Conservation (phyloP, 2,113 vertebrate species). For the Xerus inauris region DNA sequence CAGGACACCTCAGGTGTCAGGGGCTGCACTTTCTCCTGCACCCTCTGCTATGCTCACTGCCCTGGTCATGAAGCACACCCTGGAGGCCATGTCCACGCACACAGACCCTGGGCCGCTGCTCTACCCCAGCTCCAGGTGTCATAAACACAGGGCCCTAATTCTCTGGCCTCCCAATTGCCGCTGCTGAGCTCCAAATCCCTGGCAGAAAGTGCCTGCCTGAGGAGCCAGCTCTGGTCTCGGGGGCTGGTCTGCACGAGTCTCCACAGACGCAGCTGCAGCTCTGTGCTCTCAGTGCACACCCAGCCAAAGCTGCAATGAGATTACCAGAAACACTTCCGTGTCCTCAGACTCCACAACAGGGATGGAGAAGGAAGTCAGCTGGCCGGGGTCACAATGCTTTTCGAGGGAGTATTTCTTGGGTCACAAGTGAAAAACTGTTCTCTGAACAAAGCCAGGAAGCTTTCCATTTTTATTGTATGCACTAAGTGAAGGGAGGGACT, state of each 20-base stretch:
- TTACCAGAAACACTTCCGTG: slow-evolving; percentile 83
- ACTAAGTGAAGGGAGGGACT: slow-evolving; percentile 1
- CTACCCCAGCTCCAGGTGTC: background rate
- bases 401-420: slow-evolving; percentile 32
- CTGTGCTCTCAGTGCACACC: slow-evolving; percentile 67
- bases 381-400: slow-evolving; percentile 43
- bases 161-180: background rate
- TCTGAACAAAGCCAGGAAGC: slow-evolving; percentile 67
- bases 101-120: background rate
- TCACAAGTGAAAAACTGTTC: slow-evolving; percentile 49
- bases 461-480: background rate
- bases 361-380: slow-evolving; percentile 80
- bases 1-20: no score
- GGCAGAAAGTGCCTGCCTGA: slow-evolving; percentile 59
- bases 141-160: background rate
- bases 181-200: background rate
- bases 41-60: background rate
- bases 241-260: slow-evolving; percentile 52
- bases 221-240: slow-evolving; percentile 69
- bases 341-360: slow-evolving; percentile 44
- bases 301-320: slow-evolving; percentile 75
- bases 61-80: accelerated
- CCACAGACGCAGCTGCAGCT: slow-evolving; percentile 75
- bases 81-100: accelerated
- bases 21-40: accelerated